Evolutionary conservation across 2,113 vertebrate genomes (phyloP), one percentile per base, ranked within the genome.

Genomic region (Oryzias javanicus): DNA sequence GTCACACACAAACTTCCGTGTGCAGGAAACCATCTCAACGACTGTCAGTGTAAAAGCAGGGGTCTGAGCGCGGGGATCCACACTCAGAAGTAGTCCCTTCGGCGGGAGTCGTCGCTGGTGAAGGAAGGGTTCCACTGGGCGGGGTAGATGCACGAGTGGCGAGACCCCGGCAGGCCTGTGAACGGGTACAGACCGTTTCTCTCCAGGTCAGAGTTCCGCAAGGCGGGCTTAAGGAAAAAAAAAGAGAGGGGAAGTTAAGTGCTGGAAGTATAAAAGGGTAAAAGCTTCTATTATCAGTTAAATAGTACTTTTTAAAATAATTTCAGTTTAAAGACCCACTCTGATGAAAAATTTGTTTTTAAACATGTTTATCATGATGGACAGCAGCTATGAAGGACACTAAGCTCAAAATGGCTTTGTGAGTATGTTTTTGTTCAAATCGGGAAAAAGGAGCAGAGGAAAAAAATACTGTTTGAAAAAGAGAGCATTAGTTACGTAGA

Each of bases 41-140:
- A 12, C 12, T 51, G 64, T 61, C 42, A 55, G n/a, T 2, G 3
- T 12, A 17, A 60, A 8, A 67, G 35, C 41, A 40, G 0, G 24
- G 47, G 51, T 57, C 25, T 52, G 49, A 48, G 6, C 42, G 24
- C 27, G 13, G 44, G 45, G 15, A 13, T 42, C 48, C 6, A 54
- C 35, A 2, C 14, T 92, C 91, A 99, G 79, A 99, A 99, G 85
- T 99, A 99, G 91, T 99, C 97, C 84, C 97, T 91, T 76, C 96
- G 91, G 57, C 96, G 91, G 64, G 95, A 94, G 83, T 99, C 97
- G 0, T 99, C 97, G n/a, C 94, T 94, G 76, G 94, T 93, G 80
- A 99, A 99, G 53, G 96, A 96, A 0, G 95, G 97, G 85, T 99
- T 99, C 87, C 95, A 99, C 74, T 96, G 95, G 62, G 95, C 96